phyloP scores from a whole-genome alignment of 2,797 vertebrate species.

The Bovichtus variegatus region DNA sequence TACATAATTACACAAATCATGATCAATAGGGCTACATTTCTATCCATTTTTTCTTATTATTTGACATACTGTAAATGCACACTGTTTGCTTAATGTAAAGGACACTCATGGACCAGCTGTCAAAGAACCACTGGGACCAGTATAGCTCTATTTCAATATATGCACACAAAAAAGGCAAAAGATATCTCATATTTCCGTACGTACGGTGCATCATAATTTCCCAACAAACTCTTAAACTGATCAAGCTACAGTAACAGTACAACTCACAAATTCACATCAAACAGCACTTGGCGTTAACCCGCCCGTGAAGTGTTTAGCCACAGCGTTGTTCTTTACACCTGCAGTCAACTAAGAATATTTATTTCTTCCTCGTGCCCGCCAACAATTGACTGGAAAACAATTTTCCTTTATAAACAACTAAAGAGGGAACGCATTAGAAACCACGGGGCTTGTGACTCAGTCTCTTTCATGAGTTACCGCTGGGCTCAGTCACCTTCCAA shows the following conservation, averaged over 20 bases:
- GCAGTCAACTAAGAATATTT: slow-evolving; percentile 60
- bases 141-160: background rate
- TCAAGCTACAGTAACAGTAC: background rate
- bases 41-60: background rate
- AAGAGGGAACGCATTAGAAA: slow-evolving; percentile 64
- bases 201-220: background rate
- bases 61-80: background rate
- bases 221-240: background rate
- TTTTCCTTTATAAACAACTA: slow-evolving; percentile 69
- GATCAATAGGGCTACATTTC: background rate
- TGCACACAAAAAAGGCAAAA: background rate
- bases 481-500: slow-evolving; percentile 31
- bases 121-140: background rate
- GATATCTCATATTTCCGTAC: background rate
- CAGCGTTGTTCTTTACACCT: slow-evolving; percentile 48
- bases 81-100: background rate
- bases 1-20: background rate
- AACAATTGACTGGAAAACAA: slow-evolving; percentile 51
- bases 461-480: slow-evolving; percentile 49
- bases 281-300: background rate
- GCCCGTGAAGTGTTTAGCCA: slow-evolving; percentile 14
- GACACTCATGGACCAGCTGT: background rate
- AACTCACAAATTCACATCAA: background rate
- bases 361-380: slow-evolving; percentile 42
- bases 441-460: slow-evolving; percentile 44